Base-by-base conservation (phyloP, 1,140 invertebrate species). In the Melitaea cinxia region DNA sequence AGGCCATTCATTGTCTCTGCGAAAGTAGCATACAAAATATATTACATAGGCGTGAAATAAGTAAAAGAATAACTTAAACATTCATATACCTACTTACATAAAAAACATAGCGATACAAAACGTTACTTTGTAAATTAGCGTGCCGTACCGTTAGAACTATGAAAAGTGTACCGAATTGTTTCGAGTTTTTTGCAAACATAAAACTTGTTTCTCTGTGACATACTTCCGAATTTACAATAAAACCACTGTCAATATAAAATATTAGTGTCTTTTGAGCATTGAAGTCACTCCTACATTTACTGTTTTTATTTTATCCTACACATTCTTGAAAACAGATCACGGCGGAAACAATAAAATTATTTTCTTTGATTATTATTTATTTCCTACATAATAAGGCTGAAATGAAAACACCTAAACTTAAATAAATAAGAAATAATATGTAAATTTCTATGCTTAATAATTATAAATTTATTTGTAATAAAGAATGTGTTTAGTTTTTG, bases 11-110 rank as follows among this genome's bases (percentile, higher is more conserved):
- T 88, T 89, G 85, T 89, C 82, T 78, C 69, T 76, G 75, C 79
- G 78, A 88, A 83, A 87, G 82, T 73, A 71, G 75, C 78, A 78
- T 79, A 79, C 77, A 74, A 33, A 79, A 85, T 76, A 82, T 80
- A 83, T 75, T 72, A 30, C 37, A 35, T 64, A 45, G 26, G 37
- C 21, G 23, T 21, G 19, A 47, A 47, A 47, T 47, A 23, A 21
- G 19, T 45, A 45, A n/a, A n/a, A 19, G 39, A 45, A 45, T 45
- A 14, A 37, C 35, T 14, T 37, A 37, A n/a, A 4, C 35, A 2
- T 12, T 37, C 12, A 12, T 14, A n/a, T 4, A 17, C 35, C n/a
- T n/a, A n/a, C n/a, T n/a, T n/a, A n/a, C n/a, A 47, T 23, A n/a
- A 10, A 23, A 1, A 7, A 19, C n/a, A n/a, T 17, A 42, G 0